A percentile compares a stretch with the other conserved stretches of the same genome.
These are phyloP conservation scores for Erannis defoliaria DNA, from an alignment of 2,888 invertebrate genomes.

Conservation along the genomic window DNA sequence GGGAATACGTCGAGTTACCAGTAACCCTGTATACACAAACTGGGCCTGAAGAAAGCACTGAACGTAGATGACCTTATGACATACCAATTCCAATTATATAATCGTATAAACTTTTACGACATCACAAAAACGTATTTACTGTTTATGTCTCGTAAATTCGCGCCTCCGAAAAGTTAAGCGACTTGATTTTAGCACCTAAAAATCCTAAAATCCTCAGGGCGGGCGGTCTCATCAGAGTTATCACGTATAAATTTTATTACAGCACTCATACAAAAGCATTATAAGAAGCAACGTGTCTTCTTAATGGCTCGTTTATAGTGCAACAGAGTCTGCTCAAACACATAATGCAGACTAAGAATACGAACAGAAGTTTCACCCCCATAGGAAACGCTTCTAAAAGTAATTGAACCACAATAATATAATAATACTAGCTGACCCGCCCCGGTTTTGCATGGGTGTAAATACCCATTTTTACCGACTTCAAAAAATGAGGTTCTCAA, in stretches of 20 bases:
- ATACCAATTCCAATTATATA: constrained; percentile 2
- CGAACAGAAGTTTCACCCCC: too few species aligned
- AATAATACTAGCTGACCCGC: too few species aligned
- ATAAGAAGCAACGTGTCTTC: neutral
- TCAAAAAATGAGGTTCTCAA: too few species aligned
- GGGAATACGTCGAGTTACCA: too few species aligned
- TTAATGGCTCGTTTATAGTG: neutral
- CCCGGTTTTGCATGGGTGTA: too few species aligned
- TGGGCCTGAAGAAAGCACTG: too few species aligned
- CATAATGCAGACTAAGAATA: too few species aligned
- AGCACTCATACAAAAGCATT: constrained; percentile 4
- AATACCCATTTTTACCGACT: too few species aligned
- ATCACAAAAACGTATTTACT: constrained; percentile 32
- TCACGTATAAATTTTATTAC: constrained; percentile 20
- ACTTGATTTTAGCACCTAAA: constrained; percentile 28
- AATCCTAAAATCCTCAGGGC: constrained; percentile 25
- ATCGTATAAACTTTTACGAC: constrained; percentile 44
- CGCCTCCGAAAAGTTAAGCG: constrained; percentile 22
- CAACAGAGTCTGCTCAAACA: neutral
- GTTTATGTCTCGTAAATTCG: constrained; percentile 29
- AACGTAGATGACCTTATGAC: neutral
- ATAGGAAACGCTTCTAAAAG: too few species aligned
- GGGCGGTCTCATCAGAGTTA: constrained; percentile 24
- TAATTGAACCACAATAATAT: too few species aligned
- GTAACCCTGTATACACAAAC: too few species aligned